These are phyloP conservation scores for Tineola bisselliella DNA, from an alignment of 2,888 invertebrate genomes.

Conservation along the genomic window DNA sequence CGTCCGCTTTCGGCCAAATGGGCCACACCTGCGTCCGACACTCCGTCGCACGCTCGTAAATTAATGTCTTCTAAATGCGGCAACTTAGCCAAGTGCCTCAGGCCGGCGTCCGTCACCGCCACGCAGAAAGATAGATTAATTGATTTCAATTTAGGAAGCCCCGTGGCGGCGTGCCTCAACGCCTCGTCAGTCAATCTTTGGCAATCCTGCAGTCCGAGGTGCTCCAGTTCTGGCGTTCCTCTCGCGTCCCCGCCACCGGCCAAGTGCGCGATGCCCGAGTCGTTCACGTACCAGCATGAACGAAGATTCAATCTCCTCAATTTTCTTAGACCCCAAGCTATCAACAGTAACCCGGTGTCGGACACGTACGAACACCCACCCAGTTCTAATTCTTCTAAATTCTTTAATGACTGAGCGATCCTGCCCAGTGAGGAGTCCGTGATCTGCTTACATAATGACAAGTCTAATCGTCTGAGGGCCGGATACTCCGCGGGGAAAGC, in stretches of 20 bases:
- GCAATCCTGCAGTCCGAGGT: slow-evolving; percentile 92
- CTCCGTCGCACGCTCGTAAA: slow-evolving; percentile 91
- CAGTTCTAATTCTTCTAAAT: slow-evolving; percentile 86
- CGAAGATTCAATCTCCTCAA: slow-evolving; percentile 86
- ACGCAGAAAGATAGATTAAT: slow-evolving; percentile 95
- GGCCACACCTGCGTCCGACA: slow-evolving; percentile 91
- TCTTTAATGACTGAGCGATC: slow-evolving; percentile 85
- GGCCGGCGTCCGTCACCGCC: slow-evolving; percentile 91
- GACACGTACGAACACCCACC: slow-evolving; percentile 94
- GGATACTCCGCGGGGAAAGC: slow-evolving; percentile 83
- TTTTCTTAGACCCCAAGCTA: slow-evolving; percentile 89
- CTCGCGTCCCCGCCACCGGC: slow-evolving; percentile 80
- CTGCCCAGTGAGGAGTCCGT: slow-evolving; percentile 88
- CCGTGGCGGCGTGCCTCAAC: slow-evolving; percentile 83
- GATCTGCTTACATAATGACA: slow-evolving; percentile 94
- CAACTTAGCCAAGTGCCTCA: slow-evolving; percentile 88
- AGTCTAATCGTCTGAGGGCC: slow-evolving; percentile 81
- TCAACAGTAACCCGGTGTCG: slow-evolving; percentile 84
- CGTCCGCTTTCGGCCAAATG: slow-evolving; percentile 90
- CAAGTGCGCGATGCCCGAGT: slow-evolving; percentile 88
- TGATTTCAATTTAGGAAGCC: slow-evolving; percentile 81
- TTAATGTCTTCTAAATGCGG: slow-evolving; percentile 85
- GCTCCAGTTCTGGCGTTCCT: slow-evolving; percentile 83
- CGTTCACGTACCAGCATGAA: slow-evolving; percentile 93
- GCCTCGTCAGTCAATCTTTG: slow-evolving; percentile 93